Conservation (phyloP, 2,888 invertebrate species). For the Hemaris fuciformis region DNA sequence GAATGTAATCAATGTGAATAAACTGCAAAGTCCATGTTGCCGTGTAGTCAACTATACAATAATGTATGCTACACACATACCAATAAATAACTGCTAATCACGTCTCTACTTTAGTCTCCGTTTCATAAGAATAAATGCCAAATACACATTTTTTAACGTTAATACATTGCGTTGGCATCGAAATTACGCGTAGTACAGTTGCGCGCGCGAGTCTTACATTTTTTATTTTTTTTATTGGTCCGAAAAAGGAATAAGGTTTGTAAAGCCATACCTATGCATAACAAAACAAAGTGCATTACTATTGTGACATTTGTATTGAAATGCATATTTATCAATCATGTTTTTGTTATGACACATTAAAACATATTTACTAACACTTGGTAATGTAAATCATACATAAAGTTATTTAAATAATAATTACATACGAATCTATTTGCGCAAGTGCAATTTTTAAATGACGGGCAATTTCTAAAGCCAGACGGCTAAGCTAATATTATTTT, state of each 20-base stretch:
- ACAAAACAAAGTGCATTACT: background rate
- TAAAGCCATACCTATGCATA: background rate
- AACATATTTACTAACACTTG: no score
- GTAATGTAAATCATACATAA: no score
- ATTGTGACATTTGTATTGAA: no score
- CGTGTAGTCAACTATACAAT: background rate
- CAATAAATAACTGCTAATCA: background rate
- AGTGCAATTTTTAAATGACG: background rate
- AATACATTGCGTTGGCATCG: conserved; percentile 39
- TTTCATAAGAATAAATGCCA: conserved; percentile 56
- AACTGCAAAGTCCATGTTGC: background rate
- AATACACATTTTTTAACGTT: conserved; percentile 30
- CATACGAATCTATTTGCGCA: background rate
- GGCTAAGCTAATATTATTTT: background rate
- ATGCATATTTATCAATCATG: no score
- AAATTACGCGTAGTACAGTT: conserved; percentile 41
- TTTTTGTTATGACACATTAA: no score
- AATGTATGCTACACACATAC: conserved; percentile 15
- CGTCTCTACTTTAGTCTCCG: conserved; percentile 37
- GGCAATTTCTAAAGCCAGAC: background rate
- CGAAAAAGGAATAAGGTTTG: background rate
- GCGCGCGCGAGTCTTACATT: conserved; percentile 33
- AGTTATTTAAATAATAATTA: no score
- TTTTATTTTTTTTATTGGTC: conserved; percentile 11
- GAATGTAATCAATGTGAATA: background rate